Evolutionary conservation across 2,113 vertebrate species (phyloP), one percentile per base, ranked within the genome.

Genomic region (Tichodroma muraria): DNA sequence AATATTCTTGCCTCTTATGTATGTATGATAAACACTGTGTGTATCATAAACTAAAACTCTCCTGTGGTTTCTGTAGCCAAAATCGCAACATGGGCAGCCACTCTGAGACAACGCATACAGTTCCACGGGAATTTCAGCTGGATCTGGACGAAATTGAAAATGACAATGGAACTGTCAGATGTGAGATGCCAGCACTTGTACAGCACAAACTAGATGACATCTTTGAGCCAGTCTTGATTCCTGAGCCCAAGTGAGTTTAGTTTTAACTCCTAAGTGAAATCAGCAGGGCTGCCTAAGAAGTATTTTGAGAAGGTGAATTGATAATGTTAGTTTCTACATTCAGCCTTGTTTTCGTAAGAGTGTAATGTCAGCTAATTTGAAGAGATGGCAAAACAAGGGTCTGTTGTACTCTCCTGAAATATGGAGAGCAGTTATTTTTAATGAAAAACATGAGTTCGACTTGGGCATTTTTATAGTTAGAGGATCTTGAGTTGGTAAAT

Each of bases 121-220:
- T 99, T 90, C 99, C 98, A 22, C 98, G 98, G 73, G 99, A 99
- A 96, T 99, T 99, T 97, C 99, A 99, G 94, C 96, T 99, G 94
- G 99, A 99, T 96, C 97, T 99, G 85, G 99, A 99, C 96, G 99
- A 99, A 97, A 99, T 99, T 56, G 99, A 99, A 97, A 98, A 98
- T 86, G 99, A 99, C 97, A 99, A 98, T 24, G 97, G 98, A 37
- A 96, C 98, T 6, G 98, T 99, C 71, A 98, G 97, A 47, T 98
- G 98, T 30, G 99, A 99, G 95, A 98, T 99, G 97, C 99, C 99
- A 5, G 99, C 99, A 83, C 98, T 99, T 31, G 99, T 99, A 63
- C 99, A 99, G 91, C 99, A 99, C 98, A 99, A 99, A 91, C 98
- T 99, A 87, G 99, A 99, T 84, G 99, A 99, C 94, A 99, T 99